Base-by-base conservation (phyloP, 2,797 vertebrate genomes). In the Sebastes taczanowskii region DNA sequence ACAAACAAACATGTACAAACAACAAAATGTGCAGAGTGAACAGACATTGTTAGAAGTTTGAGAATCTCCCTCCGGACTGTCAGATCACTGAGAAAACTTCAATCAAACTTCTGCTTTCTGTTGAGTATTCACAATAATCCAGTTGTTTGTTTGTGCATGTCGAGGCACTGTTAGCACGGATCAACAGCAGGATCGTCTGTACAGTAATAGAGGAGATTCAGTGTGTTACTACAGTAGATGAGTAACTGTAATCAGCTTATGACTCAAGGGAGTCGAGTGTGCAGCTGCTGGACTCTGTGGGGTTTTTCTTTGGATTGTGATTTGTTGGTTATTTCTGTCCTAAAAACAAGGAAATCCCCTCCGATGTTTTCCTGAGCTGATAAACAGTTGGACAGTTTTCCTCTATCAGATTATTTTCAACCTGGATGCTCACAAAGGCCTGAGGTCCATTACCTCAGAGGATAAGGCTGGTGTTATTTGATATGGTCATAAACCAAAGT, bases 221-320 rank as follows among this genome's bases (percentile, higher is more conserved):
- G 22, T 7, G 68, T 71, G 62, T 56, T 67, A 70, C 59, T 34
- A 61, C 77, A 71, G 69, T 7, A 11, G 20, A 74, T 52, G 30
- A 81, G 52, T 42, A 49, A 34, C 59, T 27, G 72, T 88, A 74
- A 83, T 81, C 85, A 69, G 85, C 82, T 83, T 77, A 82, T 10
- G 20, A 14, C 22, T 42, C 35, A 10, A 22, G 34, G 35, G 22
- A 64, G 30, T 32, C 9, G 29, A 6, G 59, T 35, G 35, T 72
- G 58, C 80, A 81, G 74, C 56, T 74, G 70, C 62, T 46, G 73
- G 34, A 25, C 42, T 58, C 38, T 2, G n/a, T 16, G 6, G 6
- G 8, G 16, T 8, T 60, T 59, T 22, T 14, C 1, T 2, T 6
- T 9, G 56, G 34, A 53, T n/a, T 68, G 29, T 23, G 25, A 53